Evolutionary conservation across 1,140 invertebrate genomes (phyloP).

Genomic region (Cotesia vestalis): DNA sequence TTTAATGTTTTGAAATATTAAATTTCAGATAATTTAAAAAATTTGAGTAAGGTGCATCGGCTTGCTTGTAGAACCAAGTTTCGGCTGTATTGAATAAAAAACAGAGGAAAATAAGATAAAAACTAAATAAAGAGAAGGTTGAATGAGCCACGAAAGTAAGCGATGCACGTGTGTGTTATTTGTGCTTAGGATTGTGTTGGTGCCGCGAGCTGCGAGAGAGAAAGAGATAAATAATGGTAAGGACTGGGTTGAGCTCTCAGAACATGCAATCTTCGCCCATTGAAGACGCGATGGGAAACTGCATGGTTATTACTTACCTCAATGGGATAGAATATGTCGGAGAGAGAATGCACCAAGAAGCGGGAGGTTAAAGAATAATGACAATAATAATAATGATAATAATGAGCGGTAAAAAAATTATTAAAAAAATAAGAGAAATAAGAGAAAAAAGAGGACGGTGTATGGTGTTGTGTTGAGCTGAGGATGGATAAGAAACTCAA

Average conservation of each 20-base stretch:
- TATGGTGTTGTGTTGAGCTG: constrained; percentile 33
- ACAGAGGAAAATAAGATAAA: constrained; percentile 22
- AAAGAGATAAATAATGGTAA: constrained; percentile 43
- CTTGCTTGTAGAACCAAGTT: neutral
- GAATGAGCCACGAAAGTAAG: constrained; percentile 39
- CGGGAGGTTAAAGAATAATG: constrained; percentile 6
- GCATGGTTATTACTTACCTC: constrained; percentile 63
- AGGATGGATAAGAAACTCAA: constrained; percentile 50
- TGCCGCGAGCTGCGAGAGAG: neutral
- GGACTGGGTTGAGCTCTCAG: constrained; percentile 58
- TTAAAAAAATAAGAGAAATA: neutral
- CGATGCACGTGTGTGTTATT: neutral
- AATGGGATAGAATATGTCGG: constrained; percentile 55
- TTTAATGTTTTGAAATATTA: no score
- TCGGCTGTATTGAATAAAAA: no score
- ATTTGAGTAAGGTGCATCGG: neutral
- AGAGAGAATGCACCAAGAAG: constrained; percentile 32
- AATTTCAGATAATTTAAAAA: no score
- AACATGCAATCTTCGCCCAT: constrained; percentile 65
- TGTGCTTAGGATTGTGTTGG: neutral
- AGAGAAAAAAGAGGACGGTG: constrained; percentile 32
- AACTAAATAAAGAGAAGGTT: constrained; percentile 17
- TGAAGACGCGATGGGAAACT: constrained; percentile 66
- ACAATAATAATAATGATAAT: constrained; percentile 24
- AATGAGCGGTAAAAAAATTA: constrained; percentile 21